These are phyloP conservation scores for Melolontha melolontha DNA, from an alignment of 2,888 invertebrate species.

Conservation along the genomic window DNA sequence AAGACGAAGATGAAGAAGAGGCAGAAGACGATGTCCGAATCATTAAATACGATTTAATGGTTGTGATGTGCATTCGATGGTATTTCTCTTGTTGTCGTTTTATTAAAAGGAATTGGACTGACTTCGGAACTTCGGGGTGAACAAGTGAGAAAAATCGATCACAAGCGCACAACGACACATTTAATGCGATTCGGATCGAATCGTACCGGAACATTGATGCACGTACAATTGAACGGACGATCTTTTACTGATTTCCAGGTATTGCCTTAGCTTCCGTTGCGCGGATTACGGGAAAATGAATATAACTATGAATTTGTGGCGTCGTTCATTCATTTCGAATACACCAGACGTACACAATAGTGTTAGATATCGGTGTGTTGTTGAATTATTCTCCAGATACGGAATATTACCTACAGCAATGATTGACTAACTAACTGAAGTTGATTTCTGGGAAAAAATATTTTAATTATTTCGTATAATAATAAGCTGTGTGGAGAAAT, in stretches of 20 bases:
- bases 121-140: constrained; percentile 31
- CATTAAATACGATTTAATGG: constrained; percentile 38
- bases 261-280: constrained; percentile 41
- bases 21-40: constrained; percentile 19
- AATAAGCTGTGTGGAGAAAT: not conserved
- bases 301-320: constrained; percentile 18
- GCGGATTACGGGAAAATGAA: constrained; percentile 39
- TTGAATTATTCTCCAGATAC: constrained; percentile 10
- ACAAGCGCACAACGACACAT: constrained; percentile 12
- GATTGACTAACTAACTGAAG: too few species aligned
- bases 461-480: constrained; percentile 5
- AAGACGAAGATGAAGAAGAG: too few species aligned
- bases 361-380: not conserved
- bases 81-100: too few species aligned
- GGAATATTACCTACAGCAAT: constrained; percentile 6
- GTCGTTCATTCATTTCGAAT: too few species aligned
- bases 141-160: constrained; percentile 39
- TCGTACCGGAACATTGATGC: constrained; percentile 40
- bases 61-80: constrained; percentile 12
- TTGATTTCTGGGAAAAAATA: constrained; percentile 23
- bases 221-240: constrained; percentile 34
- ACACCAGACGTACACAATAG: constrained; percentile 12
- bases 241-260: constrained; percentile 32
- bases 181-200: constrained; percentile 39
- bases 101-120: too few species aligned